Percentiles rank a stretch among this genome's conserved stretches.
These are phyloP conservation scores for Aix galericulata DNA, from an alignment of 2,113 vertebrate genomes.

Conservation along the genomic window DNA sequence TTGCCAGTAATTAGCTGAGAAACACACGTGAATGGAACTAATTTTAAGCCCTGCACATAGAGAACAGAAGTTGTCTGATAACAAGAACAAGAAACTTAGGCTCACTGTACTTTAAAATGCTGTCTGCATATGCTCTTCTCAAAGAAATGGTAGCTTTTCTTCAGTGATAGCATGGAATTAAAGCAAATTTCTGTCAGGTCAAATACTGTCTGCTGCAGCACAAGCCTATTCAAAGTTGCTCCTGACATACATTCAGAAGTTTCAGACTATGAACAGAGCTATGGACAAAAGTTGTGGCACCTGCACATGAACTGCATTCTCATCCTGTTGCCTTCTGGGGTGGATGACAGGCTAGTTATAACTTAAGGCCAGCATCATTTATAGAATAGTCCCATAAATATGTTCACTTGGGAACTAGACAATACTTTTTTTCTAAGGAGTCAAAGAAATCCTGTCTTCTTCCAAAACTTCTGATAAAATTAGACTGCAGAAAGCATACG, in stretches of 20 bases:
- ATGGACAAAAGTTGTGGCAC: neutral
- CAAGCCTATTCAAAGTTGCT: neutral
- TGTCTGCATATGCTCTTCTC: neutral
- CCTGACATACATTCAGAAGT: neutral
- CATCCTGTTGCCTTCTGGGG: neutral
- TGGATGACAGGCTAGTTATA: neutral
- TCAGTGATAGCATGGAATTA: neutral
- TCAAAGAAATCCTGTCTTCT: neutral
- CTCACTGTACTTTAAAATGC: neutral
- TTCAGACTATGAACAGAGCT: neutral
- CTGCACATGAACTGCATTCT: neutral
- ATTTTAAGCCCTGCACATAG: neutral
- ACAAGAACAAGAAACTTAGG: neutral
- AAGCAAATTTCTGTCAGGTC: constrained; percentile 1
- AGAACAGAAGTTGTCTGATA: constrained; percentile 16
- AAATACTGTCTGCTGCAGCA: neutral
- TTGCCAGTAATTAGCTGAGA: neutral
- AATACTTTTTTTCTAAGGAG: neutral
- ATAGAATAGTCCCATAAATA: neutral
- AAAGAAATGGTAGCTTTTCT: neutral
- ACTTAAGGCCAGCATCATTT: neutral
- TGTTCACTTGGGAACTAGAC: neutral
- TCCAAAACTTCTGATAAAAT: neutral
- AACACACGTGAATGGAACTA: neutral
- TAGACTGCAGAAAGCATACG: neutral